Conservation (phyloP, 2,888 invertebrate genomes). For the Agrilus cyanescens region DNA sequence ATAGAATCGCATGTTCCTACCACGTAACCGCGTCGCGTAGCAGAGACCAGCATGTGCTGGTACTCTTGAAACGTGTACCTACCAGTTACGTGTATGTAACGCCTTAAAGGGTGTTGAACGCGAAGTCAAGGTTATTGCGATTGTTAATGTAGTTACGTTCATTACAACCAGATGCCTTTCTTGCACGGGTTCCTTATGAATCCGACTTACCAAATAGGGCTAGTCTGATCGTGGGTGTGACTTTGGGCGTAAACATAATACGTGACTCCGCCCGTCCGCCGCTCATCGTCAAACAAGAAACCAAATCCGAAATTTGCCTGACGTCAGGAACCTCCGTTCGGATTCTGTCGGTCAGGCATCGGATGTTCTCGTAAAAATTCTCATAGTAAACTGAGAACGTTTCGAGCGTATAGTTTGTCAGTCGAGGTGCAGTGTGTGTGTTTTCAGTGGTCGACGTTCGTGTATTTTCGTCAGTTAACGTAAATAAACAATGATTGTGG, state of each 20-base stretch:
- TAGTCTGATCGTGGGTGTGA: slow-evolving; percentile 19
- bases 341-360: slow-evolving; percentile 18
- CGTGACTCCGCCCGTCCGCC: slow-evolving; percentile 23
- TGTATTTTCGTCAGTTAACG: background rate
- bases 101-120: slow-evolving; percentile 22
- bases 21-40: too few relatives aligned
- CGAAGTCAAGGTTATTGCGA: slow-evolving; percentile 31
- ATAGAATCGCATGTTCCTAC: too few relatives aligned
- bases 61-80: too few relatives aligned
- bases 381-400: slow-evolving; percentile 27
- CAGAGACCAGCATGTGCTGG: too few relatives aligned
- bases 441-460: too few relatives aligned
- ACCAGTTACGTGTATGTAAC: slow-evolving; percentile 17
- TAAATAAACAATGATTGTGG: background rate
- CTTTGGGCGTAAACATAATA: slow-evolving; percentile 18
- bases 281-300: slow-evolving; percentile 28
- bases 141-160: slow-evolving; percentile 25
- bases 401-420: slow-evolving; percentile 26
- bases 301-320: slow-evolving; percentile 22
- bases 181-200: slow-evolving; percentile 20
- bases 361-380: slow-evolving; percentile 26
- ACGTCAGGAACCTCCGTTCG: slow-evolving; percentile 23
- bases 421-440: slow-evolving; percentile 7
- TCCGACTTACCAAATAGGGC: slow-evolving; percentile 4
- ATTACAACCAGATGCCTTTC: slow-evolving; percentile 26